Evolutionary conservation across 2,797 vertebrate species (phyloP), one percentile per base, ranked within the genome.

Genomic region (Glossophaga mutica): DNA sequence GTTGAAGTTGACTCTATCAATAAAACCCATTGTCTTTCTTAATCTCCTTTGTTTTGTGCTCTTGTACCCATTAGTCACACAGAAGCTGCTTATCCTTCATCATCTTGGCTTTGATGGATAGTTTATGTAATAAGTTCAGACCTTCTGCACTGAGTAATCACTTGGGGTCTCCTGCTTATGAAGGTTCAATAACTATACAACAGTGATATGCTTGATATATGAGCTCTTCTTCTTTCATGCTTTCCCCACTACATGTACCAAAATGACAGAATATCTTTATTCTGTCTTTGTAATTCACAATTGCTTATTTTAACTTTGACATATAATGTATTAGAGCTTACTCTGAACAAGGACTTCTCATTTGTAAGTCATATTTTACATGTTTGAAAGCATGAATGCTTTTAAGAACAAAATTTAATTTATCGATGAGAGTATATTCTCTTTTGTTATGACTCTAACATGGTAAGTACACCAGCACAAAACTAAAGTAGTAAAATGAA

Each of bases 181-280:
- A 87, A 88, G 50, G 48, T 96, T 96, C 93, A 97, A 78, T 91
- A 97, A 82, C 70, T 91, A 48, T 24, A 14, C 67, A 90, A 77
- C 18, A 50, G 70, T 7, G 12, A 19, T 92, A 91, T 78, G 78
- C 34, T 96, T 98, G 96, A 86, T 97, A 84, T 34, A 94, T 89
- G 52, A 92, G 71, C 70, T 77, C 48, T 67, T 92, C 96, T 94
- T 88, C 59, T 98, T 97, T 91, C 78, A 85, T 57, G 57, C 18
- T 73, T 97, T 96, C 52, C 50, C 15, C 42, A 86, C 26, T 95
- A 9, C 86, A 26, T 18, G 92, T 34, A 90, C 78, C 9, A 84
- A 87, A 96, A 83, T 97, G 94, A 96, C 94, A 97, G 96, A 95
- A 71, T 97, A 86, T 94, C 79, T 97, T 98, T 97, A 86, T 68